A percentile compares a stretch with the other conserved stretches of the same genome.
Conservation (phyloP, 2,113 vertebrate genomes). For the Thymallus thymallus region DNA sequence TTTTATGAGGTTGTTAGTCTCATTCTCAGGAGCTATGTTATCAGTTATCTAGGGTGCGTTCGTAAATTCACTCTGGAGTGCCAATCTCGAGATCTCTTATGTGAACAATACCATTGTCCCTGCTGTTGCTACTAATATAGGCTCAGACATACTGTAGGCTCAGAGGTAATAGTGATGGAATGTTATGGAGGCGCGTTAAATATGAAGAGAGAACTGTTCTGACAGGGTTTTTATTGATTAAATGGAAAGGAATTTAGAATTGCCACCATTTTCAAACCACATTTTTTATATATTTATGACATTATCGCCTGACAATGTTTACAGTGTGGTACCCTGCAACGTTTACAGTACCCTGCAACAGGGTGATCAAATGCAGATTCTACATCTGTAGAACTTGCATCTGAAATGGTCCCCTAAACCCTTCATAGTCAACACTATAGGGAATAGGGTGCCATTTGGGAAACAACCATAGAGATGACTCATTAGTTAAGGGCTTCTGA, state of each 20-base stretch:
- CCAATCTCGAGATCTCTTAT: background rate
- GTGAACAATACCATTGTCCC: background rate
- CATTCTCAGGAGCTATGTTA: background rate
- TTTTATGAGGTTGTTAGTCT: no score
- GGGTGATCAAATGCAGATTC: no score
- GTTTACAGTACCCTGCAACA: no score
- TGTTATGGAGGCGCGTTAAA: background rate
- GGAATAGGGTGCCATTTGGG: no score
- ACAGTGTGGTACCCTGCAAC: background rate
- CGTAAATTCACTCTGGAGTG: no score
- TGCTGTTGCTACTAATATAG: background rate
- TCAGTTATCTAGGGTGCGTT: no score
- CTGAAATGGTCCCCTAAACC: no score
- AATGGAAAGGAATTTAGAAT: background rate
- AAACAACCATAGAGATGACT: background rate
- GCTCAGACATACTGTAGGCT: background rate
- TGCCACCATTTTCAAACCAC: background rate
- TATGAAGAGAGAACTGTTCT: background rate
- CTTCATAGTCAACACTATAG: no score
- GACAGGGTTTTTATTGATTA: background rate
- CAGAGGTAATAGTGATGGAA: background rate
- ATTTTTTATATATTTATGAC: background rate
- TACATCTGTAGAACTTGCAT: background rate
- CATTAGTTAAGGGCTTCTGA: conserved; percentile 23
- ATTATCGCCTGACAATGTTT: background rate